phyloP scores from a whole-genome alignment of 2,797 vertebrate species.

The Crenuchus spilurus region DNA sequence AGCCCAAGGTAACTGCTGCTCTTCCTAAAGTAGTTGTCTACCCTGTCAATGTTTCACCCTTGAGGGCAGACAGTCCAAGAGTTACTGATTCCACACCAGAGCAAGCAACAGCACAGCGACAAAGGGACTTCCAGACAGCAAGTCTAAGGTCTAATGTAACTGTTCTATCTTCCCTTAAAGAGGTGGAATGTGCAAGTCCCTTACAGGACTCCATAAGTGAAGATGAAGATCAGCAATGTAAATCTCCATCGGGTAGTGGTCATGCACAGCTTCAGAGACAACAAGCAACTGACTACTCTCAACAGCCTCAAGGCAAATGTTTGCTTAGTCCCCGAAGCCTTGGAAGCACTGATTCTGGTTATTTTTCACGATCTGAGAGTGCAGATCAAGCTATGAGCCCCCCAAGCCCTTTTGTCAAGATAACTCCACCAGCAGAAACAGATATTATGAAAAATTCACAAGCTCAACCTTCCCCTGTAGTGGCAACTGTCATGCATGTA shows the following conservation, averaged over 20 bases:
- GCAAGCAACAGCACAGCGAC: conserved; percentile 81
- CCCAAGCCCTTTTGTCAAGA: conserved; percentile 89
- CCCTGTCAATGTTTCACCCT: conserved; percentile 86
- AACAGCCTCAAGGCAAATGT: conserved; percentile 91
- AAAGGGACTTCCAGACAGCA: conserved; percentile 82
- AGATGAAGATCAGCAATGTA: conserved; percentile 84
- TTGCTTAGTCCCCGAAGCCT: conserved; percentile 93
- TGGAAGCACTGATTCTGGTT: conserved; percentile 97
- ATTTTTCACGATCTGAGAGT: conserved; percentile 97
- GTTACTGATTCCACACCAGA: conserved; percentile 82
- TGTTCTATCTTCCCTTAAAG: conserved; percentile 78
- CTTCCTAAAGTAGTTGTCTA: conserved; percentile 96
- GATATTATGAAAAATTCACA: conserved; percentile 80
- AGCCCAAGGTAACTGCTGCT: conserved; percentile 81
- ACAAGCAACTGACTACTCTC: conserved; percentile 93
- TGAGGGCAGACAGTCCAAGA: conserved; percentile 88
- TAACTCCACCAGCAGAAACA: conserved; percentile 81
- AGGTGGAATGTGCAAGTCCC: conserved; percentile 77
- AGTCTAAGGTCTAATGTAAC: conserved; percentile 73
- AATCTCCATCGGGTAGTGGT: conserved; percentile 71
- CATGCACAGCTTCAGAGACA: conserved; percentile 96
- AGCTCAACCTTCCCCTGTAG: conserved; percentile 67
- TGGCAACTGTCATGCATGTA: conserved; percentile 79
- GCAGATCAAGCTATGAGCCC: conserved; percentile 95
- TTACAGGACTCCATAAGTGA: conserved; percentile 76